Conservation (phyloP, 2,113 vertebrate genomes). For the Microtus montanus region DNA sequence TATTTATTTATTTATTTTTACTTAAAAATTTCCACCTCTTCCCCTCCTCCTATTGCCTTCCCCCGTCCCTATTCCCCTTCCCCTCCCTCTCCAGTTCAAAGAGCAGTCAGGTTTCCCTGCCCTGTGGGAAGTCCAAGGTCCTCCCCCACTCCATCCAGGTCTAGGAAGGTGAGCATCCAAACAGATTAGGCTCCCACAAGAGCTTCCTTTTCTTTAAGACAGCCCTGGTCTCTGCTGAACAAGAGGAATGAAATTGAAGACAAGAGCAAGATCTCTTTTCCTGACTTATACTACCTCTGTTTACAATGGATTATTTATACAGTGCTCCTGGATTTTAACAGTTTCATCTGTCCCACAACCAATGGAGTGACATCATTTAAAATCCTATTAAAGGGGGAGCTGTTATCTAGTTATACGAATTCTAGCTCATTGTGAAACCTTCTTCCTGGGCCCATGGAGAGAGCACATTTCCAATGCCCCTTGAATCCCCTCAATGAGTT, state of each 20-base stretch:
- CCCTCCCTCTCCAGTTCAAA: too few species aligned
- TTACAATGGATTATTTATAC: not conserved
- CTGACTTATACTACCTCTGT: not conserved
- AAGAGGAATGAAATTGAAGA: not conserved
- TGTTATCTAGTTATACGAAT: not conserved
- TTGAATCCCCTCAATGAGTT: not conserved
- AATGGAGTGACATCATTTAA: not conserved
- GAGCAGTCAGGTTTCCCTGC: too few species aligned
- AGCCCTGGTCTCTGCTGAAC: not conserved
- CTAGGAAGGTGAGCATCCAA: too few species aligned
- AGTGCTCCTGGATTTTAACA: not conserved
- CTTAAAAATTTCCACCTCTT: too few species aligned
- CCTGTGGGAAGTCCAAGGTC: too few species aligned
- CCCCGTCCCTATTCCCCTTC: too few species aligned
- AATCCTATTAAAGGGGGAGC: slow-evolving; percentile 8
- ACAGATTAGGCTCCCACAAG: too few species aligned
- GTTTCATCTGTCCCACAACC: not conserved
- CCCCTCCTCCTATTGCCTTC: too few species aligned
- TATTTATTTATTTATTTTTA: too few species aligned
- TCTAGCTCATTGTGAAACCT: not conserved
- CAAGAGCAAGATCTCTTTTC: not conserved
- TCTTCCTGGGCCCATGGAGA: not conserved
- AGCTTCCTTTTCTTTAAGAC: not conserved
- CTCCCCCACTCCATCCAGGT: too few species aligned
- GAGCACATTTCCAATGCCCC: not conserved